Evolutionary conservation across 2,888 invertebrate genomes (phyloP).

Genomic region (Galerucella nymphaeae): DNA sequence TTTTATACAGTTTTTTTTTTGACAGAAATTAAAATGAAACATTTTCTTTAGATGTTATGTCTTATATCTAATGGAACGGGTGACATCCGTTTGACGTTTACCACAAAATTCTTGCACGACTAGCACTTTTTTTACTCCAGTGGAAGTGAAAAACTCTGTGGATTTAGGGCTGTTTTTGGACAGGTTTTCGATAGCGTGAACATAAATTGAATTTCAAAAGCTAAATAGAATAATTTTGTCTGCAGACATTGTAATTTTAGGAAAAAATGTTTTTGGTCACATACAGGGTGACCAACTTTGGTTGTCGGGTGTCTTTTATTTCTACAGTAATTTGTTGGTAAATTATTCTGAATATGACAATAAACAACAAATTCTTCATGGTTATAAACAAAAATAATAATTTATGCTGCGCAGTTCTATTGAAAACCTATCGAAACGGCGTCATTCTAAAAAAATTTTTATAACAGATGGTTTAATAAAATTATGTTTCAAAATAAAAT

Average conservation of each 20-base stretch:
- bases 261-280: too few species aligned
- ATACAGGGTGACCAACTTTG: too few species aligned
- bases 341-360: too few species aligned
- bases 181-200: constrained; percentile 24
- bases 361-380: background rate
- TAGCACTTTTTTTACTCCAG: constrained; percentile 54
- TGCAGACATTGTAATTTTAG: too few species aligned
- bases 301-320: too few species aligned
- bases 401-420: background rate
- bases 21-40: background rate
- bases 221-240: too few species aligned
- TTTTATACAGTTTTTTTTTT: background rate
- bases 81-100: constrained; percentile 29
- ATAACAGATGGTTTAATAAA: background rate
- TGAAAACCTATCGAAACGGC: constrained; percentile 30
- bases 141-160: constrained; percentile 28
- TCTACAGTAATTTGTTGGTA: too few species aligned
- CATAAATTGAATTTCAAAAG: background rate
- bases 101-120: constrained; percentile 60
- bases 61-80: constrained; percentile 6
- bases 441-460: constrained; percentile 11
- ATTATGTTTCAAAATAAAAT: constrained; percentile 18
- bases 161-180: constrained; percentile 40
- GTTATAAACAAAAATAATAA: background rate
- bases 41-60: constrained; percentile 2